These are phyloP conservation scores for Notodonta dromedarius DNA, from an alignment of 2,888 invertebrate genomes.

Conservation along the genomic window DNA sequence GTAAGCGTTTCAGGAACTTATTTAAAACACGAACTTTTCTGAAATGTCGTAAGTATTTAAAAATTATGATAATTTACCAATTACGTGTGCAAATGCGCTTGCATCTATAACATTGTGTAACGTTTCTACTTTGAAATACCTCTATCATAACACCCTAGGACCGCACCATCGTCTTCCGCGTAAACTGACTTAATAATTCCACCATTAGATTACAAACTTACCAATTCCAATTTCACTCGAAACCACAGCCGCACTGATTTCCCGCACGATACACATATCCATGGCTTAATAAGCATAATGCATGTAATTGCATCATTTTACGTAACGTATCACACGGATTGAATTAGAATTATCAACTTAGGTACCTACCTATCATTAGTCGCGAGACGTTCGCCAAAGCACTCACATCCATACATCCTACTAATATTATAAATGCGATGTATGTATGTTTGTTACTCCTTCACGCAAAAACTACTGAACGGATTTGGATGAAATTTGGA, in stretches of 20 bases:
- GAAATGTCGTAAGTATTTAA: no score
- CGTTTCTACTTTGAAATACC: neutral
- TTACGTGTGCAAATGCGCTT: neutral
- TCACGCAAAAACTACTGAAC: no score
- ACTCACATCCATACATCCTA: no score
- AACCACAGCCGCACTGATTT: conserved; percentile 41
- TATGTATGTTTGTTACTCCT: no score
- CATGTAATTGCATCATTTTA: conserved; percentile 25
- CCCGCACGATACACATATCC: conserved; percentile 25
- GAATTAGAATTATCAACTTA: conserved; percentile 11
- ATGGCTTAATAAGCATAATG: conserved; percentile 24
- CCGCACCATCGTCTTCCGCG: conserved; percentile 43
- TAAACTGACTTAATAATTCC: conserved; percentile 43
- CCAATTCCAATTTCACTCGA: conserved; percentile 44
- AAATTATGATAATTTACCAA: no score
- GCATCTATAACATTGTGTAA: neutral
- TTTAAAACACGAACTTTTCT: no score
- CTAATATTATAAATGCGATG: no score
- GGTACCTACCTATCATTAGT: no score
- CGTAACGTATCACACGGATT: conserved; percentile 21
- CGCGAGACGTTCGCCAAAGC: no score
- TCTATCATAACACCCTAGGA: conserved; percentile 26
- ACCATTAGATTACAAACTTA: conserved; percentile 38
- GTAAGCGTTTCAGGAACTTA: no score
- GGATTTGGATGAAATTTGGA: no score